phyloP scores from a whole-genome alignment of 37 sponge, comb jelly and placozoan genomes.

The Ephydatia muelleri region DNA sequence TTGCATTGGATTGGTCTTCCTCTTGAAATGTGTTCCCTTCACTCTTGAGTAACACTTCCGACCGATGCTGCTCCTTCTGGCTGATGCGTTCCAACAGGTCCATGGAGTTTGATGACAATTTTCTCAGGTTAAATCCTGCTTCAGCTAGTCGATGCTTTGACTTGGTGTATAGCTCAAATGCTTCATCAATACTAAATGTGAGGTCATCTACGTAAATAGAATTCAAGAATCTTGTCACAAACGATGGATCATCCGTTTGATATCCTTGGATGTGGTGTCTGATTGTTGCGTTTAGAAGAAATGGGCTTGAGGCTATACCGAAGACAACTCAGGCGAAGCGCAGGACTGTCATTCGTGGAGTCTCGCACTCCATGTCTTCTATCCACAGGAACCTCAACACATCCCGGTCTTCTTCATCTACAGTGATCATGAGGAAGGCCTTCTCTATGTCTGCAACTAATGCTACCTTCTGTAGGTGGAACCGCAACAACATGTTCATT shows the following conservation, averaged over 20 bases:
- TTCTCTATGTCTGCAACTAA: too few relatives aligned
- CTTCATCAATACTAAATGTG: constrained; percentile 13
- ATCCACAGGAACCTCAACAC: constrained; percentile 27
- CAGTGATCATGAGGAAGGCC: constrained; percentile 4
- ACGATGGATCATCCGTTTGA: background rate
- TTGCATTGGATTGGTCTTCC: too few relatives aligned
- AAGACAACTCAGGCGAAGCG: constrained; percentile 12
- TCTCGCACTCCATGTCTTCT: background rate
- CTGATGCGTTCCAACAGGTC: background rate
- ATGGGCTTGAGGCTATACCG: constrained; percentile 21
- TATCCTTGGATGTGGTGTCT: too few relatives aligned
- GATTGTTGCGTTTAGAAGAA: too few relatives aligned
- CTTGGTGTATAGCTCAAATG: background rate
- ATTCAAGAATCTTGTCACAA: constrained; percentile 1
- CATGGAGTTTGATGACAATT: constrained; percentile 5
- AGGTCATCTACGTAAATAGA: constrained; percentile 42
- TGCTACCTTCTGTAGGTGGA: background rate
- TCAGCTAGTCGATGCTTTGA: background rate
- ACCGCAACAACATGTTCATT: constrained; percentile 10
- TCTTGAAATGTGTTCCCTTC: too few relatives aligned
- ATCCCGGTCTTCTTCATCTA: constrained; percentile 15
- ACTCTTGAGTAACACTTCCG: too few relatives aligned
- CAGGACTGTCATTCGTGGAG: background rate
- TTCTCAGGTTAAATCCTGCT: constrained; percentile 30
- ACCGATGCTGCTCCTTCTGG: background rate